Evolutionary conservation across 2,797 vertebrate genomes (phyloP), one percentile per base, ranked within the genome.

Genomic region (Meriones psammophilus): DNA sequence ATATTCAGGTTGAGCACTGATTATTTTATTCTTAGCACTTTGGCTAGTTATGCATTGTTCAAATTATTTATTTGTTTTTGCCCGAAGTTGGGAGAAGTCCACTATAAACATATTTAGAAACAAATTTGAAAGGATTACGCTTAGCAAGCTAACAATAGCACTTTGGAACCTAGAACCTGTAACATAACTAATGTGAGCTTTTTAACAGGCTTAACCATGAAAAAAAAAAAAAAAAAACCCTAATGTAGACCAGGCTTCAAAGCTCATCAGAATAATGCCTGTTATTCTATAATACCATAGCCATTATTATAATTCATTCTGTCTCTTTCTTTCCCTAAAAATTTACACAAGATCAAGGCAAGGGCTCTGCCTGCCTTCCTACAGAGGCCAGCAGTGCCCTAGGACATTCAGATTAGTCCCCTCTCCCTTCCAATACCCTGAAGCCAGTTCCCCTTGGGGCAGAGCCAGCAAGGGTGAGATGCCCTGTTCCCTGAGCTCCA

Each of bases 71-170:
- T 36, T 74, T 74, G 22, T 42, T 42, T 24, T 64, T 39, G 10
- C n/a, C 6, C 4, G 36, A 36, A 1, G 7, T 56, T 36, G 7
- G 8, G 1, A 54, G 33, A 46, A n/a, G 1, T 54, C 30, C 6
- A 85, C 10, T 54, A 54, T 46, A 36, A 33, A 68, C 30, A 56
- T 54, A 69, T 54, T 69, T 9, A 2, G 84, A 86, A n/a, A 15
- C 3, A 13, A 26, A 36, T 36, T n/a, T 24, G 30, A n/a, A 30
- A 85, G 28, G 39, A 46, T 46, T 39, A 22, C 1, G 1, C 10
- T 50, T 69, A 36, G 12, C 64, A 68, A 46, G 46, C 33, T 15
- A 86, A 50, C 64, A 71, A 28, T 36, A 69, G 13, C 13, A 36
- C 33, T 20, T 28, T 36, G 13, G 8, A 71, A 36, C 50, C 4